Base-by-base conservation (phyloP, 2,797 vertebrate species). In the Paguma larvata region DNA sequence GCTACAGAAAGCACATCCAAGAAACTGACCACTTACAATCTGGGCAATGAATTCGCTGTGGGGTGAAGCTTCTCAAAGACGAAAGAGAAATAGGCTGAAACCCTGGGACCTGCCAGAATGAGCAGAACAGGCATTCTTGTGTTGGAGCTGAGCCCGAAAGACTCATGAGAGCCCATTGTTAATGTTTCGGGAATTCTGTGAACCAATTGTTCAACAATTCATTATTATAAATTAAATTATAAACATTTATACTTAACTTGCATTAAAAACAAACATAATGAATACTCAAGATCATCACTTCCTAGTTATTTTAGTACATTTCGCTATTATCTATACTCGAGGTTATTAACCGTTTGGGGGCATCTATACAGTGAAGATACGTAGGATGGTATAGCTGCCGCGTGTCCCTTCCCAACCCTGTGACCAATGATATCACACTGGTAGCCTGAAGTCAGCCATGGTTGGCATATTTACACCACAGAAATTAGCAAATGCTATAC, bases 161-260 rank as follows among this genome's bases (percentile, higher is more conserved):
- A 77, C 46, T 48, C 56, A 14, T 19, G 34, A 86, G 59, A 89
- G 23, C n/a, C 25, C 34, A 25, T 9, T 46, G 7, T 62, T 59
- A 68, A 86, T 10, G 18, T 59, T 79, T 38, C 62, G 72, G 34
- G 48, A 86, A 78, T 84, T 91, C 34, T 73, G 27, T 80, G 75
- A 79, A 84, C 48, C 56, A 75, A 41, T 23, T 56, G 2, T 48
- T 88, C 48, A 70, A 27, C 25, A 11, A 56, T 32, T 73, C 59
- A 51, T 82, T 88, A 85, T 80, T 84, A 38, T 67, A 84, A 89
- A 73, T 59, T n/a, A 68, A 89, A 86, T 53, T 53, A 56, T n/a
- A 91, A 14, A n/a, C 2, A 63, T 59, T 59, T 59, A 59, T 53
- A 70, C 1, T 63, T 85, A 85, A 87, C 21, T 88, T 89, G 80